Evolutionary conservation across 53 echinoderm and acorn worm genomes (phyloP), one percentile per base, ranked within the genome.

Genomic region (Echinarachnius parma): DNA sequence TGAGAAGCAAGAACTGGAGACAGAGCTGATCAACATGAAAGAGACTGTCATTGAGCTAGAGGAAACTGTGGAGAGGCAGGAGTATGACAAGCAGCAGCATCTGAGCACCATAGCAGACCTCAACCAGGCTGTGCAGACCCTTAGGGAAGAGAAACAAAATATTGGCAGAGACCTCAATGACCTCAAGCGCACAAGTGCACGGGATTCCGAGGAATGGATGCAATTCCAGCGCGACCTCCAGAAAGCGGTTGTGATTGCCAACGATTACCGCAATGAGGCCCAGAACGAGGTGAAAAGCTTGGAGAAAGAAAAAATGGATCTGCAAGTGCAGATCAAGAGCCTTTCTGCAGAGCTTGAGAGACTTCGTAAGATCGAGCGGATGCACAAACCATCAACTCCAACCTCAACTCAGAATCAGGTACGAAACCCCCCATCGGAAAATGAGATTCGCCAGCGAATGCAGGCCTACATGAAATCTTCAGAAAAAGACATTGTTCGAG

Each of bases 211-310:
- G 30, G 98, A 96, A 62, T 96, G 98, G 98, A 53, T 85, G 14
- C 87, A 87, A 52, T 96, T 96, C 59, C 98, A 96, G 66, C 79
- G 78, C 30, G 98, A 96, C 71, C 65, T 96, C 14, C 98, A 95
- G 75, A 84, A 82, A 31, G 91, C 98, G 1, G 98, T 96, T 9
- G 91, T 88, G 37, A 96, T 96, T 58, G 98, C 98, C 10, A 96
- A 91, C 28, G 98, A 96, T 69, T 91, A 91, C 30, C 81, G 98
- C 11, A 87, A 82, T 33, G 98, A 96, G 75, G 98, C 98, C 5
- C 84, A 92, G 37, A 81, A 82, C 29, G 91, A 91, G 55, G 88
- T 92, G 22, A 79, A 87, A 57, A 64, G 64, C 19, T 59, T 96
- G 34, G 78, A 85, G 48, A 87, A 77, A 52, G 98, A 96, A 11